Percentiles rank a stretch among this genome's conserved stretches.
phyloP scores from a whole-genome alignment of 2,888 invertebrate species.

The Gnatocerus cornutus region DNA sequence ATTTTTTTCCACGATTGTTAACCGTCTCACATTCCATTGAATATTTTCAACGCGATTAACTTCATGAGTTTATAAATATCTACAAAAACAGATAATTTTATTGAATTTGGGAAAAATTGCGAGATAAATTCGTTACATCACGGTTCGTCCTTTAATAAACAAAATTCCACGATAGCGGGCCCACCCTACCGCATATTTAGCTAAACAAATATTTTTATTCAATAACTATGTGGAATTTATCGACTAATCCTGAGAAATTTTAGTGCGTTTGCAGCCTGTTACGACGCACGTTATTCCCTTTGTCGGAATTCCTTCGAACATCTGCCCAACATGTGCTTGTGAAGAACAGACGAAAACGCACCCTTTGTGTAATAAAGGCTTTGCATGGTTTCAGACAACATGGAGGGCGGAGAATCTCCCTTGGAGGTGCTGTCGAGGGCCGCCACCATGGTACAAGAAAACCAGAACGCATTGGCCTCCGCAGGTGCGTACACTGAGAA shows the following conservation, averaged over 20 bases:
- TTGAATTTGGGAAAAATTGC: constrained; percentile 15
- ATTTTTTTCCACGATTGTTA: constrained; percentile 61
- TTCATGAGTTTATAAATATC: constrained; percentile 41
- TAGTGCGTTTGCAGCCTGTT: constrained; percentile 4
- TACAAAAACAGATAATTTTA: constrained; percentile 31
- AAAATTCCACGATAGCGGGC: constrained; percentile 45
- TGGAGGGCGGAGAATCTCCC: constrained; percentile 87
- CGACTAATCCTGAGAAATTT: constrained; percentile 11
- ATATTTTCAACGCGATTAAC: constrained; percentile 50
- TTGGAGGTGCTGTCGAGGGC: constrained; percentile 91
- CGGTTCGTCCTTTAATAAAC: constrained; percentile 45
- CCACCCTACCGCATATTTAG: constrained; percentile 24
- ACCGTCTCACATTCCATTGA: constrained; percentile 55
- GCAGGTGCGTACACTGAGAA: constrained; percentile 71
- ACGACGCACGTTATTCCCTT: constrained; percentile 33
- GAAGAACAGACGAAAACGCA: constrained; percentile 34
- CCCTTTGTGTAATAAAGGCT: constrained; percentile 42
- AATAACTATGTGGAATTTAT: constrained; percentile 7
- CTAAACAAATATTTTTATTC: constrained; percentile 27
- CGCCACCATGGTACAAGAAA: constrained; percentile 91
- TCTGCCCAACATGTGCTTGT: constrained; percentile 52
- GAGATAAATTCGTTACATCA: constrained; percentile 48
- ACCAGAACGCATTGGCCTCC: constrained; percentile 68
- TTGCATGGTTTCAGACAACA: constrained; percentile 58
- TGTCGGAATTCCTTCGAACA: constrained; percentile 45